Percentiles rank a stretch among this genome's conserved stretches.
These are phyloP conservation scores for Lasioglossum lativentre DNA, from an alignment of 2,888 invertebrate genomes.

Conservation along the genomic window DNA sequence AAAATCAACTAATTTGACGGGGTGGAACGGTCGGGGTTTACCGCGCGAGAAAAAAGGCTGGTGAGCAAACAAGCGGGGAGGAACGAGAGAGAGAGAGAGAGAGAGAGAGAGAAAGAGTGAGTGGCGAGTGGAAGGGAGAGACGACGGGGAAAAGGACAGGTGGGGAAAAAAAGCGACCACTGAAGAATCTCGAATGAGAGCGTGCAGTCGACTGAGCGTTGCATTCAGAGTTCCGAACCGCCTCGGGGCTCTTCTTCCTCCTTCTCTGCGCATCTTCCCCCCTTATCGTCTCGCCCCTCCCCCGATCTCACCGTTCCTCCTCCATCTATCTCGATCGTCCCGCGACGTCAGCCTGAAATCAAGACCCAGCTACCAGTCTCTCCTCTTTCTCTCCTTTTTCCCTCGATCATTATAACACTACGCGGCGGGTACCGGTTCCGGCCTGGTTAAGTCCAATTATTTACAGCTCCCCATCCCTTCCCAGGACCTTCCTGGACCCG, in stretches of 20 bases:
- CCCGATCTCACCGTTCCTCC: neutral
- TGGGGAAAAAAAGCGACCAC: constrained; percentile 43
- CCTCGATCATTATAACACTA: constrained; percentile 74
- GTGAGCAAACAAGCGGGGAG: neutral
- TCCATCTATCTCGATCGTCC: constrained; percentile 39
- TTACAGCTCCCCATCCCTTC: constrained; percentile 33
- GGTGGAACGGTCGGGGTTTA: constrained; percentile 33
- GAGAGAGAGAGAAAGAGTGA: neutral
- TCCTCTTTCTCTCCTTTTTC: constrained; percentile 42
- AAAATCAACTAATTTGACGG: constrained; percentile 67
- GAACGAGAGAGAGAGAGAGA: neutral
- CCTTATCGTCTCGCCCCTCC: constrained; percentile 14
- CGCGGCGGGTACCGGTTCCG: constrained; percentile 61
- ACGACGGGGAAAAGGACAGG: constrained; percentile 27
- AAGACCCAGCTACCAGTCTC: constrained; percentile 67
- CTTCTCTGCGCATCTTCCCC: neutral
- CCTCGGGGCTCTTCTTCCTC: constrained; percentile 44
- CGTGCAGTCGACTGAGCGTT: constrained; percentile 59
- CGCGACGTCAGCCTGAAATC: constrained; percentile 65
- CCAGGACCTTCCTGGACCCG: neutral
- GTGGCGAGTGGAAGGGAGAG: neutral
- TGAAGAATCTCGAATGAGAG: constrained; percentile 60
- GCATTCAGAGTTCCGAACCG: constrained; percentile 62
- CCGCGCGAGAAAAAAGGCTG: constrained; percentile 3
- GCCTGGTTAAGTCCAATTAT: constrained; percentile 74